Evolutionary conservation across 2,888 invertebrate species (phyloP).

Genomic region (Cecidostiba fungosa): DNA sequence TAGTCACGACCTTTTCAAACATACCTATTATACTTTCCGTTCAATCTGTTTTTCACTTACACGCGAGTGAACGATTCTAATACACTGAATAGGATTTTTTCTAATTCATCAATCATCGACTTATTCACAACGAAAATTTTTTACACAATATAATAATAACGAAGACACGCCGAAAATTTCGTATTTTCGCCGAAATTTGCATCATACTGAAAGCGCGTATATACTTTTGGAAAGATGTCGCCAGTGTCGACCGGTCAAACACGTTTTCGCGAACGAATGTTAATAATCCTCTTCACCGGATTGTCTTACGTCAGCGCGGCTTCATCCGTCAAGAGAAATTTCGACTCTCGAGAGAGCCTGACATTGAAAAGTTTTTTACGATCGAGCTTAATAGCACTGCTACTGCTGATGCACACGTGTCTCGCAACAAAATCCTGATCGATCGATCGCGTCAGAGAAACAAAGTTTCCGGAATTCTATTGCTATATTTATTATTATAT

Average conservation of each 20-base stretch:
- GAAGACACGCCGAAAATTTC: not conserved
- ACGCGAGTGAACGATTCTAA: no score
- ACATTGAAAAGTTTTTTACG: not conserved
- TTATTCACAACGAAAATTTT: no score
- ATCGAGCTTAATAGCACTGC: no score
- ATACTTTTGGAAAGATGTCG: conserved; percentile 26
- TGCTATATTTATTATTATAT: no score
- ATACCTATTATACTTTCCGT: not conserved
- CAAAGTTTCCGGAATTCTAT: no score
- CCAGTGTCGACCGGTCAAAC: conserved; percentile 14
- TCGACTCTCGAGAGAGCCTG: not conserved
- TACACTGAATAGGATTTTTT: no score
- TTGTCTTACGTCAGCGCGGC: not conserved
- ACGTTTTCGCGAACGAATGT: not conserved
- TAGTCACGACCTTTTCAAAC: not conserved
- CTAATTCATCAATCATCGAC: no score
- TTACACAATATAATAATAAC: no score
- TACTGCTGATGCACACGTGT: no score
- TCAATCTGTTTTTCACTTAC: no score
- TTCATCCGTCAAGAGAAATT: not conserved
- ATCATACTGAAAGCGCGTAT: not conserved
- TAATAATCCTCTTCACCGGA: not conserved
- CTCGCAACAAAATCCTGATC: no score
- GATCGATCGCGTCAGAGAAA: no score
- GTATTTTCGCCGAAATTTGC: not conserved